phyloP scores from a whole-genome alignment of 2,113 vertebrate genomes.

The Malurus elegans region DNA sequence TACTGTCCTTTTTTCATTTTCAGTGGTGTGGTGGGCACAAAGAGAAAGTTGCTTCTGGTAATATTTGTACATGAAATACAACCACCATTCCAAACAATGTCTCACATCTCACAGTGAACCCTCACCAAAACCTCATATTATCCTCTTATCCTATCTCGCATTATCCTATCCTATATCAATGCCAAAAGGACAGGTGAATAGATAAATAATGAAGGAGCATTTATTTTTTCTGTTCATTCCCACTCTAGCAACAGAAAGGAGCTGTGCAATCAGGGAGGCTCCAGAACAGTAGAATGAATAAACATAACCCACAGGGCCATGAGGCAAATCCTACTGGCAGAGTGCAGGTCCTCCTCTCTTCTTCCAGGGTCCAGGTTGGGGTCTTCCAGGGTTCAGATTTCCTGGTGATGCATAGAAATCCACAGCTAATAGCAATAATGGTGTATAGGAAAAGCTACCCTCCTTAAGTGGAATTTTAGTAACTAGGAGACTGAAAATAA shows the following conservation, averaged over 20 bases:
- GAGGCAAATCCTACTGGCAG: not conserved
- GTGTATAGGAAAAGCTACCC: not conserved
- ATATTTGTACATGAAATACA: not conserved
- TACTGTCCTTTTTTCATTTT: not conserved
- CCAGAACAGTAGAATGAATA: accelerated
- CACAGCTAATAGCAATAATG: not conserved
- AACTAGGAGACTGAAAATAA: not conserved
- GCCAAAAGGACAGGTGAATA: not conserved
- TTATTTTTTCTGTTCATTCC: not conserved
- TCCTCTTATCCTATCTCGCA: too few species aligned
- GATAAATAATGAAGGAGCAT: not conserved
- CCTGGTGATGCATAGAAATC: not conserved
- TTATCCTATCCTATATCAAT: not conserved
- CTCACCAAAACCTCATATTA: not conserved
- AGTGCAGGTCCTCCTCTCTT: not conserved
- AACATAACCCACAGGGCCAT: not conserved
- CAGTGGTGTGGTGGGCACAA: not conserved
- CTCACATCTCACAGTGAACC: not conserved
- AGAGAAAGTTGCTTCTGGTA: not conserved
- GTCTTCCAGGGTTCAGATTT: not conserved
- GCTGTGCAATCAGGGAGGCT: not conserved
- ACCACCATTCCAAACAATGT: not conserved
- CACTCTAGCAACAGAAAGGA: not conserved
- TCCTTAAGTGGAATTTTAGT: not conserved
- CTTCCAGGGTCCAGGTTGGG: not conserved